Evolutionary conservation across 2,113 vertebrate genomes (phyloP).

Genomic region (human): DNA sequence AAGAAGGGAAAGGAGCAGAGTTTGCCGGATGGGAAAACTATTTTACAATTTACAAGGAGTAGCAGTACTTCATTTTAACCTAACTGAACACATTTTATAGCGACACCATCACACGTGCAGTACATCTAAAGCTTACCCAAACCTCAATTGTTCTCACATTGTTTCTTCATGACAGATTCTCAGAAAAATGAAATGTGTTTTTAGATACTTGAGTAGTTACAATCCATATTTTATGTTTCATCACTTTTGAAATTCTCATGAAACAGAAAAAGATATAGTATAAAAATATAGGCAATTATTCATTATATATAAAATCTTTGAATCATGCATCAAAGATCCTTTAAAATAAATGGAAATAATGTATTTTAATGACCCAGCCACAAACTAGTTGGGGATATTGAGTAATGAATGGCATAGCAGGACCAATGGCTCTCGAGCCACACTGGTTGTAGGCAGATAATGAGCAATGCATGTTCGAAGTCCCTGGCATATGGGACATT

Average conservation of each 20-base stretch:
- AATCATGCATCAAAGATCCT: conserved; percentile 71
- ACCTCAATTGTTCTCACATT: not conserved
- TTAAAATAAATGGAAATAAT: conserved; percentile 73
- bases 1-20: not conserved
- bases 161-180: conserved; percentile 11
- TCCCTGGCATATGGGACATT: not conserved
- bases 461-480: not conserved
- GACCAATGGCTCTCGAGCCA: not conserved
- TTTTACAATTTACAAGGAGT: not conserved
- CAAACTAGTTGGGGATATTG: not conserved
- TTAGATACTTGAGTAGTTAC: conserved; percentile 10
- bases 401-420: not conserved
- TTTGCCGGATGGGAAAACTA: not conserved
- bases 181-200: conserved; percentile 50
- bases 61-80: not conserved
- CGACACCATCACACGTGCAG: not conserved
- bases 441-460: not conserved
- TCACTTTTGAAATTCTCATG: conserved; percentile 56
- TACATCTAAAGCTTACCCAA: not conserved
- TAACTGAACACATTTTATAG: not conserved
- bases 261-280: conserved; percentile 46
- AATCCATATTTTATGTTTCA: conserved; percentile 45
- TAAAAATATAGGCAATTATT: conserved; percentile 61
- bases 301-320: conserved; percentile 70
- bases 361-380: conserved; percentile 45